Evolutionary conservation across 2,113 vertebrate genomes (phyloP).

Genomic region (Erythrolamprus reginae): DNA sequence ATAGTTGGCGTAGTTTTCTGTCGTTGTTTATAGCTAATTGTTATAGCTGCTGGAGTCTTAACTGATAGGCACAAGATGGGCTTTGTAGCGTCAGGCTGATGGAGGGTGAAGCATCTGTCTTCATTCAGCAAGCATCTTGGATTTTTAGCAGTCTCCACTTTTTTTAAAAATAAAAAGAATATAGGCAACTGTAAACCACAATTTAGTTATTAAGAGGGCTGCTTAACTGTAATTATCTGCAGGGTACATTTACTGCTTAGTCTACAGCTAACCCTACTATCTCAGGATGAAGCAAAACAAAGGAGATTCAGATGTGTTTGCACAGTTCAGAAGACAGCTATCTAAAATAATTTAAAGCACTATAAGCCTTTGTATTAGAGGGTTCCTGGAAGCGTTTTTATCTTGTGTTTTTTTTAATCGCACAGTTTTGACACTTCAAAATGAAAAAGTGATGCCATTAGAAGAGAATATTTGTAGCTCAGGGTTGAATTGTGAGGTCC

Average conservation of each 20-base stretch:
- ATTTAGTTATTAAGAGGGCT: neutral
- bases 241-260: neutral
- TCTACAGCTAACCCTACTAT: neutral
- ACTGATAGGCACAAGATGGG: neutral
- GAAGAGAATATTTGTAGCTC: neutral
- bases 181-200: neutral
- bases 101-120: neutral
- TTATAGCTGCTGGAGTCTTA: neutral
- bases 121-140: neutral
- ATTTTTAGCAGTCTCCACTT: neutral
- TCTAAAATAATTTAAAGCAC: neutral
- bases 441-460: neutral
- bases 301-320: neutral
- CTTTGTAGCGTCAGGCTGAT: neutral
- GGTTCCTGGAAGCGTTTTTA: neutral
- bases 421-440: neutral
- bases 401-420: neutral
- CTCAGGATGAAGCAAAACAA: neutral
- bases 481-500: neutral
- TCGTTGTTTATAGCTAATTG: neutral
- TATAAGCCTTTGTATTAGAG: neutral
- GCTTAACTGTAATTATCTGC: neutral
- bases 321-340: neutral
- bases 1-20: neutral
- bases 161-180: neutral